These are phyloP conservation scores for Lampropteryx suffumata DNA, from an alignment of 2,888 invertebrate species.

Conservation along the genomic window DNA sequence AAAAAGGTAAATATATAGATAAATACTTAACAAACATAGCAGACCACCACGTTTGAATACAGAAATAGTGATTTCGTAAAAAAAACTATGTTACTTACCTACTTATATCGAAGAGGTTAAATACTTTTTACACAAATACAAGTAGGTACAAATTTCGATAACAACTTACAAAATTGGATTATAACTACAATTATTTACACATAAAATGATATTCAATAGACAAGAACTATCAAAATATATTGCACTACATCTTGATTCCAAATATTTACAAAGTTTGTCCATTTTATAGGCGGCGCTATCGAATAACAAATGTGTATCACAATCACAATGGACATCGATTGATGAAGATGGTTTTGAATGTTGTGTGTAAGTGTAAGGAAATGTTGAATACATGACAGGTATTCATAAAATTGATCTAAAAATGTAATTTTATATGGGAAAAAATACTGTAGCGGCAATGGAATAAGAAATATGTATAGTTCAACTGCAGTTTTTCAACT, in stretches of 20 bases:
- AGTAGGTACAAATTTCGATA: conserved; percentile 1
- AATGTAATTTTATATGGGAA: neutral
- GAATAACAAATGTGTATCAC: conserved; percentile 32
- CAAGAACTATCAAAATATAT: conserved; percentile 30
- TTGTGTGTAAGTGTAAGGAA: too few relatives aligned
- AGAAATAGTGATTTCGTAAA: neutral
- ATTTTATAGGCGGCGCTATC: conserved; percentile 6
- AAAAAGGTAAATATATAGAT: too few relatives aligned
- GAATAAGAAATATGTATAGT: neutral
- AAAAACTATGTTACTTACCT: conserved; percentile 3
- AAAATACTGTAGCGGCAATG: neutral
- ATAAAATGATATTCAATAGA: conserved; percentile 10
- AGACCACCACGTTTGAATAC: neutral
- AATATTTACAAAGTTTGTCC: conserved; percentile 20
- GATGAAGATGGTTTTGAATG: too few relatives aligned
- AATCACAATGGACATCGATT: conserved; percentile 20
- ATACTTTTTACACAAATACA: conserved; percentile 11
- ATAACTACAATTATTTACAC: conserved; percentile 7
- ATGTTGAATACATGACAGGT: too few relatives aligned
- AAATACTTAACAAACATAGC: neutral
- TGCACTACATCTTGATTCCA: conserved; percentile 20
- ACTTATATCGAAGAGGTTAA: conserved; percentile 12
- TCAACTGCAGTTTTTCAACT: too few relatives aligned
- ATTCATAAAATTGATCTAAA: too few relatives aligned
- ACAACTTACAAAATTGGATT: conserved; percentile 12